Conservation (phyloP, 1,140 invertebrate genomes). For the Panulirus ornatus region DNA sequence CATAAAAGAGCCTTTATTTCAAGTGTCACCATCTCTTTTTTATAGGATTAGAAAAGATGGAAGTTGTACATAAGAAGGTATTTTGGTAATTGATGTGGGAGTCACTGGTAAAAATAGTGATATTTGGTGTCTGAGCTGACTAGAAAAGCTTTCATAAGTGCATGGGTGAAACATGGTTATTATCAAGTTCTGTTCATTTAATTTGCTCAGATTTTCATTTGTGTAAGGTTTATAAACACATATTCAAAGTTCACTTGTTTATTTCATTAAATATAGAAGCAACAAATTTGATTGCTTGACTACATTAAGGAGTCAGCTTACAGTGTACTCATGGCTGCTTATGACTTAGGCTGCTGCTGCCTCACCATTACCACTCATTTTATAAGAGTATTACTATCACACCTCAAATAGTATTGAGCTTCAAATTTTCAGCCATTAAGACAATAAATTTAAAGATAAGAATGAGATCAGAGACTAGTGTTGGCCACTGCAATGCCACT, state of each 20-base stretch:
- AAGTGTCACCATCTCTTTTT: too few species aligned
- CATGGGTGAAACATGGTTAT: too few species aligned
- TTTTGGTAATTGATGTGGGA: too few species aligned
- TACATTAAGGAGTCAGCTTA: slow-evolving; percentile 69
- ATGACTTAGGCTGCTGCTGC: slow-evolving; percentile 3
- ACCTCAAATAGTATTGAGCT: background rate
- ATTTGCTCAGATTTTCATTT: background rate
- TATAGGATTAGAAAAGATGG: too few species aligned
- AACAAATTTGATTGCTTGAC: slow-evolving; percentile 73
- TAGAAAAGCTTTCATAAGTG: too few species aligned
- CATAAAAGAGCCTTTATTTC: too few species aligned
- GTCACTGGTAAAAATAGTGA: too few species aligned
- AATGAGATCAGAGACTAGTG: slow-evolving; percentile 70
- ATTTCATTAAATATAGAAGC: slow-evolving; percentile 74
- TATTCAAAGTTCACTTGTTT: slow-evolving; percentile 52
- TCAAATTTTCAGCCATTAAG: background rate
- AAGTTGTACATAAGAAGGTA: too few species aligned
- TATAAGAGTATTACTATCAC: background rate
- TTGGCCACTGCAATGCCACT: slow-evolving; percentile 41
- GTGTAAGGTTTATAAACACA: background rate
- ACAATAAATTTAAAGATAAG: slow-evolving; percentile 46
- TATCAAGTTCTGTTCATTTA: too few species aligned
- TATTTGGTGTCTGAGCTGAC: too few species aligned
- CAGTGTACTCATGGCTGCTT: slow-evolving; percentile 57
- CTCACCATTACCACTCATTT: background rate